These are phyloP conservation scores for Thinocorus orbignyianus DNA, from an alignment of 2,113 vertebrate genomes.

Conservation along the genomic window DNA sequence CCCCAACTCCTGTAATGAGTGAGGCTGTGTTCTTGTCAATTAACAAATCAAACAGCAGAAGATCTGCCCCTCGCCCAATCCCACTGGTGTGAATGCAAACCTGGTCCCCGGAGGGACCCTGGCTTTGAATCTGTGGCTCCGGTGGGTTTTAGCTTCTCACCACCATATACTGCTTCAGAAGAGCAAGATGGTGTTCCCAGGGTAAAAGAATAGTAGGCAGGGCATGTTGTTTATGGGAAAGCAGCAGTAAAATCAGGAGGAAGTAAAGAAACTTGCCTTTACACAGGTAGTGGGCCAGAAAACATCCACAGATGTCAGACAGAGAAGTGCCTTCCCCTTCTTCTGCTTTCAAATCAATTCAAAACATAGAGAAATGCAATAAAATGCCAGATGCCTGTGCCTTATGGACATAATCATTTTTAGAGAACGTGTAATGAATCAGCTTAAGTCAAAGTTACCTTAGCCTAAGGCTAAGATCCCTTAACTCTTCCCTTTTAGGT, in stretches of 20 bases:
- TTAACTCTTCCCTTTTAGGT: neutral
- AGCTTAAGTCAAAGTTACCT: neutral
- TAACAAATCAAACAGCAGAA: neutral
- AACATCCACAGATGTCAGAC: neutral
- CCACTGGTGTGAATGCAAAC: neutral
- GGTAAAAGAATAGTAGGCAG: neutral
- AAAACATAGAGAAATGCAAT: neutral
- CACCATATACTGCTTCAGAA: neutral
- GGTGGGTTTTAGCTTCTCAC: neutral
- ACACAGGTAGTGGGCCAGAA: neutral
- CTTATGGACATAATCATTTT: neutral
- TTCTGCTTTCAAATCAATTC: neutral
- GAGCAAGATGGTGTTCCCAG: neutral
- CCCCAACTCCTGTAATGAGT: rapidly evolving
- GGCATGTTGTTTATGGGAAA: neutral
- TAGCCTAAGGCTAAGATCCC: neutral
- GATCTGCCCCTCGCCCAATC: neutral
- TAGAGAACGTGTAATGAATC: neutral
- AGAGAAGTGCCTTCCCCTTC: neutral
- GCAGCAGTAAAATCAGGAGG: neutral
- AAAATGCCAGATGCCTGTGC: slow-evolving; percentile 14
- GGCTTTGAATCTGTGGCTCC: neutral
- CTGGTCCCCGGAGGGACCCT: neutral
- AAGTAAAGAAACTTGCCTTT: neutral
- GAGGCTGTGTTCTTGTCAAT: rapidly evolving